These are phyloP conservation scores for Seira musarum DNA, from an alignment of 2,888 invertebrate genomes.

Conservation along the genomic window DNA sequence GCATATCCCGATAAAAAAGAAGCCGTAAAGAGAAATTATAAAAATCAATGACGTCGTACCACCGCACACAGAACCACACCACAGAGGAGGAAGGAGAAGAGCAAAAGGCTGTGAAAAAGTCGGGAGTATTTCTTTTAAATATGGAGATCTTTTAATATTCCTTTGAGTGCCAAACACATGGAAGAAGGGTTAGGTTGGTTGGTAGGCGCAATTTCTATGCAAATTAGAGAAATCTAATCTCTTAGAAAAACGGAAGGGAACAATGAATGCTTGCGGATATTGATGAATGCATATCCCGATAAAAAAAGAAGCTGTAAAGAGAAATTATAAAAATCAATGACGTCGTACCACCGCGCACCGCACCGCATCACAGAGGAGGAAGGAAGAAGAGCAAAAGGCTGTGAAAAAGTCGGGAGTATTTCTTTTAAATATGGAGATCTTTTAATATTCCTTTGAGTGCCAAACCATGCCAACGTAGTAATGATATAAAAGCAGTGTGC, in stretches of 20 bases:
- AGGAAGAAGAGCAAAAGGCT: too few relatives aligned
- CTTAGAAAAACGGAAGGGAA: background rate
- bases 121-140: too few relatives aligned
- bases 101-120: too few relatives aligned
- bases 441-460: too few relatives aligned
- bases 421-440: too few relatives aligned
- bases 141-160: too few relatives aligned
- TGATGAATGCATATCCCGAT: background rate
- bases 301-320: background rate
- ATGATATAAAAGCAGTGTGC: too few relatives aligned
- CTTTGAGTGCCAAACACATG: background rate
- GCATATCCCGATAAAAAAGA: background rate
- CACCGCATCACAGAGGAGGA: too few relatives aligned
- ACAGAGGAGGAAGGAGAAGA: too few relatives aligned
- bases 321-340: background rate
- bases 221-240: constrained; percentile 39
- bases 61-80: too few relatives aligned
- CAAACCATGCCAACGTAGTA: too few relatives aligned
- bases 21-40: background rate
- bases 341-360: background rate
- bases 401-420: too few relatives aligned
- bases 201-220: constrained; percentile 53
- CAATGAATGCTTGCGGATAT: background rate
- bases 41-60: background rate
- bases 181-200: background rate